Evolutionary conservation across 2,888 invertebrate species (phyloP).

Genomic region (Autographa gamma): DNA sequence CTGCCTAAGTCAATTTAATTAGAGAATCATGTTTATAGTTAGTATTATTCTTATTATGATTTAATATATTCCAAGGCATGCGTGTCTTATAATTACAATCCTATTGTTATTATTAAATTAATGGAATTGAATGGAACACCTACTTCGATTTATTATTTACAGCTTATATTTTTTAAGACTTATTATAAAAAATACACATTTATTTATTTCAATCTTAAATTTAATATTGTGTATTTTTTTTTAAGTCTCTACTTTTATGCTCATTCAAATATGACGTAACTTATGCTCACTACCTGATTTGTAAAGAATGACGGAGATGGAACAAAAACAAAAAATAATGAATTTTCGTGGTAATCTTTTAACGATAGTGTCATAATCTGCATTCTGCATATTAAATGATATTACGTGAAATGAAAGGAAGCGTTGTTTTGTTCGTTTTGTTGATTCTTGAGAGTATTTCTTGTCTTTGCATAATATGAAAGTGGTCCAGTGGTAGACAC

Average conservation of each 20-base stretch:
- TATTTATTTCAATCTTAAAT: too few relatives aligned
- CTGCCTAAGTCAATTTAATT: neutral
- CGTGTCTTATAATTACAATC: conserved; percentile 1
- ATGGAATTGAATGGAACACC: too few relatives aligned
- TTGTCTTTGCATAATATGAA: conserved; percentile 10
- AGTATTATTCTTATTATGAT: neutral
- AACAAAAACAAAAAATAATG: conserved; percentile 32
- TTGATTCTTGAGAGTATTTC: conserved; percentile 1
- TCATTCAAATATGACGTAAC: conserved; percentile 26
- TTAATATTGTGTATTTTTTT: neutral
- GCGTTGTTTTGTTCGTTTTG: neutral
- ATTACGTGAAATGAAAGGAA: conserved; percentile 55
- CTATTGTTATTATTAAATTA: too few relatives aligned
- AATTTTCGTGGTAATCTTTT: conserved; percentile 26
- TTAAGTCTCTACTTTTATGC: neutral
- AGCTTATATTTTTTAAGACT: too few relatives aligned
- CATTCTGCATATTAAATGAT: conserved; percentile 41
- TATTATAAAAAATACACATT: too few relatives aligned
- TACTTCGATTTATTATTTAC: neutral
- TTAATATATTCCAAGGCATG: conserved; percentile 28
- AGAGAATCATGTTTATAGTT: too few relatives aligned
- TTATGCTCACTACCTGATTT: conserved; percentile 17
- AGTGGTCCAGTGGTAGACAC: neutral
- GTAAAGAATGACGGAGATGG: conserved; percentile 15
- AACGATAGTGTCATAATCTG: conserved; percentile 58